phyloP scores from a whole-genome alignment of 2,888 invertebrate species.

The Callinectes sapidus region DNA sequence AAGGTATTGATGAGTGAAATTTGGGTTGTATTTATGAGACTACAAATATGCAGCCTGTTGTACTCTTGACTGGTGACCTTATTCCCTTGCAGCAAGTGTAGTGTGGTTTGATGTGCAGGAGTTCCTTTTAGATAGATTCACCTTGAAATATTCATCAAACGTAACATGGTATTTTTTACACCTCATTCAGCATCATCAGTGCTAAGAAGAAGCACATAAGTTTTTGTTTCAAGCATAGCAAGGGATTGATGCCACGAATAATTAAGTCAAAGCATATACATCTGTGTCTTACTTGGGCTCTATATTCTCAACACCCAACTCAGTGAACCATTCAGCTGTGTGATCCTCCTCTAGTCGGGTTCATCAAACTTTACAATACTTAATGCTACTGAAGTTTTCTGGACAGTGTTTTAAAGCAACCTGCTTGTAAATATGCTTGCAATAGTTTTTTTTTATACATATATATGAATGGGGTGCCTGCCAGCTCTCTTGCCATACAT shows the following conservation, averaged over 20 bases:
- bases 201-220: background rate
- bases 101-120: slow-evolving; percentile 17
- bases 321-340: slow-evolving; percentile 26
- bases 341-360: slow-evolving; percentile 28
- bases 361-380: background rate
- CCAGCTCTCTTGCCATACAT: slow-evolving; percentile 15
- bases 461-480: background rate
- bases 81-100: slow-evolving; percentile 7
- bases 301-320: background rate
- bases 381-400: background rate
- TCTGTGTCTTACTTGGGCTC: slow-evolving; percentile 18
- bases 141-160: slow-evolving; percentile 2
- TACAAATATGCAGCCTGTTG: background rate
- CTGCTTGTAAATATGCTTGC: slow-evolving; percentile 20
- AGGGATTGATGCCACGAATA: slow-evolving; percentile 3
- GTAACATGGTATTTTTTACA: background rate
- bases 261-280: background rate
- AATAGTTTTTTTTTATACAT: background rate
- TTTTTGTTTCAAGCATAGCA: background rate
- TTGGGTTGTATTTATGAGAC: background rate
- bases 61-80: background rate
- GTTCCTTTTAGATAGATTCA: background rate
- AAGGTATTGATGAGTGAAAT: background rate
- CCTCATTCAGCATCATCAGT: background rate
- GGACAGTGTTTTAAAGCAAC: background rate